Percentiles rank a stretch among this genome's conserved stretches.
Evolutionary conservation across 2,797 vertebrate genomes (phyloP).

Genomic region (Allobates femoralis): DNA sequence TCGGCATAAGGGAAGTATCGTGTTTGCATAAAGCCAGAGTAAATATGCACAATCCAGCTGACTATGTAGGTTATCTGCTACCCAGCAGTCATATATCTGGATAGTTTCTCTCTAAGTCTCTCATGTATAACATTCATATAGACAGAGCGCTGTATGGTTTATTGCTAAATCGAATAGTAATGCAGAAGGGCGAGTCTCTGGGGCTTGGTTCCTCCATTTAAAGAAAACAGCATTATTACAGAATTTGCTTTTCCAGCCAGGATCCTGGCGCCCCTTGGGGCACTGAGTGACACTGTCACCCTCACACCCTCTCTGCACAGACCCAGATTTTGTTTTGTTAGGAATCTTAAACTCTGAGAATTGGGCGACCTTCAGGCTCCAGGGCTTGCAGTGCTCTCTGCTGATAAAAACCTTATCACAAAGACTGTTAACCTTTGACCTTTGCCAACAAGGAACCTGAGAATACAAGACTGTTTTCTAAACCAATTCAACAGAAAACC

Average conservation of each 20-base stretch:
- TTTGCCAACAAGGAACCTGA: conserved; percentile 16
- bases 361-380: conserved; percentile 45
- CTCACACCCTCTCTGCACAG: conserved; percentile 15
- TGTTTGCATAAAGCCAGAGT: background rate
- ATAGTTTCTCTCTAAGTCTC: background rate
- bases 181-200: conserved; percentile 12
- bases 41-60: background rate
- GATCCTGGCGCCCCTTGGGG: conserved; percentile 18
- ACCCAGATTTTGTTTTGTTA: conserved; percentile 57
- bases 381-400: conserved; percentile 34
- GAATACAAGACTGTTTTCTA: background rate
- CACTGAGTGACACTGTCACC: conserved; percentile 53
- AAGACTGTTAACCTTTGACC: conserved; percentile 54
- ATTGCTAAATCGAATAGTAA: conserved; percentile 23
- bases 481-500: conserved; percentile 1
- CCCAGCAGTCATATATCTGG: background rate
- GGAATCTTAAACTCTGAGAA: conserved; percentile 61
- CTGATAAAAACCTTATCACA: conserved; percentile 61
- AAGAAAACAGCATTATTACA: conserved; percentile 47
- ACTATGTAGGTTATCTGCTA: background rate
- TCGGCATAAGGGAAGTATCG: background rate
- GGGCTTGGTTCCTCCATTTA: conserved; percentile 2
- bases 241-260: conserved; percentile 43
- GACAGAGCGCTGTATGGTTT: background rate
- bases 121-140: background rate